These are phyloP conservation scores for Papio anubis DNA, from an alignment of 2,113 vertebrate genomes.

Conservation along the genomic window DNA sequence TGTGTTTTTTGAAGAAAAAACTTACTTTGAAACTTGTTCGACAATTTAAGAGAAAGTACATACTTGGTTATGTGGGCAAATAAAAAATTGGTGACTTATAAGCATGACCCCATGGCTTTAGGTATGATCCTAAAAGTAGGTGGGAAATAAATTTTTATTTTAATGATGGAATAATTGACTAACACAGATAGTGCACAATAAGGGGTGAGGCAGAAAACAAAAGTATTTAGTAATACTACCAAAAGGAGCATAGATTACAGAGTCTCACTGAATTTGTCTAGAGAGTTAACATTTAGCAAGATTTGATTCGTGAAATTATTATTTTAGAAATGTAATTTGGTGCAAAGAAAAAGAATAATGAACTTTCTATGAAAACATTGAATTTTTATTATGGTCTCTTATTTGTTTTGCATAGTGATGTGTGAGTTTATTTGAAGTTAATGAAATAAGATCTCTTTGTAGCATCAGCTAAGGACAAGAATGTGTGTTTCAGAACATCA, in stretches of 20 bases:
- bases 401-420: background rate
- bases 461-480: background rate
- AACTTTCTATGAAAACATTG: background rate
- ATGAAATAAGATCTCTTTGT: background rate
- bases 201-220: slow-evolving; percentile 21
- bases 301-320: background rate
- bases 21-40: background rate
- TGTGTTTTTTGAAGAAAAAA: background rate
- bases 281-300: background rate
- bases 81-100: background rate
- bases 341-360: background rate
- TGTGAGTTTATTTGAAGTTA: background rate
- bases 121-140: background rate
- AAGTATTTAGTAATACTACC: background rate
- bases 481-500: background rate
- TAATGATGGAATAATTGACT: background rate
- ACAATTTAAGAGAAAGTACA: background rate
- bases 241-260: background rate
- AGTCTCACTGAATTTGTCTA: background rate
- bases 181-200: background rate
- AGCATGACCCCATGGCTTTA: background rate
- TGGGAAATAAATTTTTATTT: background rate
- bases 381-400: background rate
- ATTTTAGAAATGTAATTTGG: background rate
- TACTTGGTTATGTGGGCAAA: background rate